These are phyloP conservation scores for Plecturocebus donacophilus DNA, from an alignment of 2,113 vertebrate genomes.

Conservation along the genomic window DNA sequence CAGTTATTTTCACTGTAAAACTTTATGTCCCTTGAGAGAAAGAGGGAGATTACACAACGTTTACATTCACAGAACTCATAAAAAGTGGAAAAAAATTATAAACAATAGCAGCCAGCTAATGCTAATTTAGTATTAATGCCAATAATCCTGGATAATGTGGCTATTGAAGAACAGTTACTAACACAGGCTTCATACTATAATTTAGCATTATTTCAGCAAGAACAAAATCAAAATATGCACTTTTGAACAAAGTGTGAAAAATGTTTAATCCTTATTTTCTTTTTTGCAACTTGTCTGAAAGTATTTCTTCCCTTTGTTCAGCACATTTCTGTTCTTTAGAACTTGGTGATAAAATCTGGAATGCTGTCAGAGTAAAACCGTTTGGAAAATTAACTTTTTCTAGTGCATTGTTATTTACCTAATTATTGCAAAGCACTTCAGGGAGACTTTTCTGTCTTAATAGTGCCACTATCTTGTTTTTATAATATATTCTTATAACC, in stretches of 20 bases:
- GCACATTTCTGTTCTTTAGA: neutral
- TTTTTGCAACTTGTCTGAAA: conserved; percentile 41
- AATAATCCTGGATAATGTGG: conserved; percentile 67
- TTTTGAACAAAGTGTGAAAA: conserved; percentile 52
- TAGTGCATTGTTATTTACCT: neutral
- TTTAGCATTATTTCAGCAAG: conserved; percentile 54
- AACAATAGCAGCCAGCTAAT: conserved; percentile 59
- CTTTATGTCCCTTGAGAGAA: neutral
- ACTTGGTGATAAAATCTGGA: conserved; percentile 1
- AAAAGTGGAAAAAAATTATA: conserved; percentile 67
- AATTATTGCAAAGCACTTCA: neutral
- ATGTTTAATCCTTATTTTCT: conserved; percentile 57
- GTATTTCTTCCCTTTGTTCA: conserved; percentile 47
- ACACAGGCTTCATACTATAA: conserved; percentile 14
- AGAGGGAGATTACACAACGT: conserved; percentile 20
- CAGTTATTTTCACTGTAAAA: neutral
- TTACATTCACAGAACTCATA: conserved; percentile 41
- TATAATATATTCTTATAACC: neutral
- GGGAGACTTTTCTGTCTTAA: neutral
- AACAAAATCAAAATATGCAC: conserved; percentile 48
- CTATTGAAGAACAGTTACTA: conserved; percentile 33
- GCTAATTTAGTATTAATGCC: conserved; percentile 67
- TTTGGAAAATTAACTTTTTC: conserved; percentile 62
- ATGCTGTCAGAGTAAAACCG: neutral
- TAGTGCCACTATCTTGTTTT: neutral